Evolutionary conservation across 1,140 invertebrate species (phyloP).

Genomic region (Drosophila eugracilis): DNA sequence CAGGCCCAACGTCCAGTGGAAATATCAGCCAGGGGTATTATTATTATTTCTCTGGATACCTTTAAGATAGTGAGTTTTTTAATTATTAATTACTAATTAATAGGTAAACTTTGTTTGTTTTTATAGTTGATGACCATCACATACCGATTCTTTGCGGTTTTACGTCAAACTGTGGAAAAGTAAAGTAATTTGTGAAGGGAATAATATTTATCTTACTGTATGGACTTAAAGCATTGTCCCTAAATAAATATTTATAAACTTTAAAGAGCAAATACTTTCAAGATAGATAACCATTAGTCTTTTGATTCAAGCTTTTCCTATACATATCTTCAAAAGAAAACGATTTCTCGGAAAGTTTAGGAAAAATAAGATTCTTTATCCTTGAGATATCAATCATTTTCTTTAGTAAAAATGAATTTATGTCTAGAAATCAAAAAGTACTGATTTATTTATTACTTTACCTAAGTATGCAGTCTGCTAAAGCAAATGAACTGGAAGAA

Average conservation of each 20-base stretch:
- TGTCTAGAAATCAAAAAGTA: slow-evolving; percentile 21
- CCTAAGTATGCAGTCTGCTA: background rate
- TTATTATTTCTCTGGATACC: slow-evolving; percentile 51
- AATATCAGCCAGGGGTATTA: slow-evolving; percentile 45
- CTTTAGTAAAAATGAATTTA: slow-evolving; percentile 26
- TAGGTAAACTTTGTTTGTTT: too few relatives aligned
- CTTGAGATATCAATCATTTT: slow-evolving; percentile 16
- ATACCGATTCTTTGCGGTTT: slow-evolving; percentile 42
- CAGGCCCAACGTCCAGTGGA: slow-evolving; percentile 41
- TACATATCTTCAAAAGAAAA: too few relatives aligned
- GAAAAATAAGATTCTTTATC: background rate
- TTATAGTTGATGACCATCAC: slow-evolving; percentile 55
- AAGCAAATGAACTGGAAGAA: slow-evolving; percentile 3
- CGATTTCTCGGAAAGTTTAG: too few relatives aligned
- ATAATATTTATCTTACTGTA: too few relatives aligned
- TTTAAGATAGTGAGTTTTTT: slow-evolving; percentile 55
- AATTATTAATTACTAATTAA: too few relatives aligned
- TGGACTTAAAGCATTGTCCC: too few relatives aligned
- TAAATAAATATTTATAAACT: too few relatives aligned
- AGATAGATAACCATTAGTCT: too few relatives aligned
- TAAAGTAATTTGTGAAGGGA: background rate
- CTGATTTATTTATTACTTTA: slow-evolving; percentile 9
- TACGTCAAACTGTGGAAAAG: slow-evolving; percentile 35
- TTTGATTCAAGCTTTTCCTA: too few relatives aligned
- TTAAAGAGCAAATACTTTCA: too few relatives aligned